These are phyloP conservation scores for Caerostris extrusa DNA, from an alignment of 1,140 invertebrate genomes.

Conservation along the genomic window DNA sequence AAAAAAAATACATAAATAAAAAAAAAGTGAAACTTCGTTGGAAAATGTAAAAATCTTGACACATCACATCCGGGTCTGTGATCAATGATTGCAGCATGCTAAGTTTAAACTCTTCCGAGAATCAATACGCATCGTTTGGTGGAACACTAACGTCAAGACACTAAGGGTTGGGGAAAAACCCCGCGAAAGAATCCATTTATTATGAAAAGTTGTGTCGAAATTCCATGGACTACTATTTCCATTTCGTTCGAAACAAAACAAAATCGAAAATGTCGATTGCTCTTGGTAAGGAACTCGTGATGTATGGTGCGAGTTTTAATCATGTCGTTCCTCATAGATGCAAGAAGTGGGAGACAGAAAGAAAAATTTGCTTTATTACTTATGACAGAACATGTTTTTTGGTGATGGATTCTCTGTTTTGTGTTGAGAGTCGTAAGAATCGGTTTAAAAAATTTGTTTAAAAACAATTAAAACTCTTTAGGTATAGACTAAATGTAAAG, in stretches of 20 bases:
- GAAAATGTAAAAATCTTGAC: constrained; percentile 10
- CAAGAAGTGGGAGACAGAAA: neutral
- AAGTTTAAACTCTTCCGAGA: neutral
- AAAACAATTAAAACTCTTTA: too few species aligned
- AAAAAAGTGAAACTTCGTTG: neutral
- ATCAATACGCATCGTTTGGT: neutral
- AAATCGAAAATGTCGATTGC: neutral
- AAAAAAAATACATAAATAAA: neutral
- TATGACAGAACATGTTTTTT: neutral
- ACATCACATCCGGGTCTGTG: neutral
- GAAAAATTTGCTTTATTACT: constrained; percentile 2
- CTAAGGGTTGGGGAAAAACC: neutral
- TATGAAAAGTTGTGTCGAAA: constrained; percentile 4
- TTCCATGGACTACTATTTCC: too few species aligned
- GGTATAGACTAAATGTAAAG: too few species aligned
- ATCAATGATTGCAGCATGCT: neutral
- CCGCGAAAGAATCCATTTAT: neutral
- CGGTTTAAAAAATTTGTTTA: too few species aligned
- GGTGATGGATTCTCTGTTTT: too few species aligned
- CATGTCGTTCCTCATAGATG: neutral
- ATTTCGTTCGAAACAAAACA: neutral
- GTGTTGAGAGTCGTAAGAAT: too few species aligned
- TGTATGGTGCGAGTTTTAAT: neutral
- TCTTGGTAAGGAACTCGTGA: neutral
- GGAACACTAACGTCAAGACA: neutral